These are phyloP conservation scores for Phoxinus dragarum DNA, from an alignment of 2,797 vertebrate genomes.

Conservation along the genomic window DNA sequence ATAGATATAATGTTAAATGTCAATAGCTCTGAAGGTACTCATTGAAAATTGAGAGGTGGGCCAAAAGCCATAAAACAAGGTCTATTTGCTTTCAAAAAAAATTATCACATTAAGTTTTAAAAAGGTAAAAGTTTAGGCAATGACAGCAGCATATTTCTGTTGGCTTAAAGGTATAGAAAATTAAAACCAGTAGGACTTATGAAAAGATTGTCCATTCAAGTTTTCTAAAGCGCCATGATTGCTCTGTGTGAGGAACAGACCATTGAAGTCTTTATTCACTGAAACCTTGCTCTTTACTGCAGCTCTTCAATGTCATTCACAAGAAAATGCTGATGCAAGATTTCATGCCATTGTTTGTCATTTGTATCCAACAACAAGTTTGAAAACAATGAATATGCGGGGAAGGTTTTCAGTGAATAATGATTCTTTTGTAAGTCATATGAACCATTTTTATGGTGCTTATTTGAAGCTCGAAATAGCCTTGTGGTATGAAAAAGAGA, in stretches of 20 bases:
- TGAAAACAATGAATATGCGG: background rate
- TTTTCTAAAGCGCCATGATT: background rate
- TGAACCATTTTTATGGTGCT: background rate
- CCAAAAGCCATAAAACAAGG: constrained; percentile 69
- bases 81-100: constrained; percentile 4
- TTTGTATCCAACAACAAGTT: background rate
- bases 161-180: background rate
- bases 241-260: background rate
- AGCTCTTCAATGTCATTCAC: background rate
- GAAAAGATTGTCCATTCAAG: background rate
- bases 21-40: constrained; percentile 22
- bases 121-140: background rate
- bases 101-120: constrained; percentile 17
- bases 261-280: background rate
- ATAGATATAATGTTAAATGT: constrained; percentile 17
- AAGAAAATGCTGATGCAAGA: background rate
- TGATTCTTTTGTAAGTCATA: background rate
- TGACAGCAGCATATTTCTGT: background rate
- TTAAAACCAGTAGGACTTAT: background rate
- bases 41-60: constrained; percentile 9
- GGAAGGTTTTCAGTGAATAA: background rate
- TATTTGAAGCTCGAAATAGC: background rate
- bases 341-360: background rate
- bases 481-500: background rate
- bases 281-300: background rate